Evolutionary conservation across 1,140 invertebrate genomes (phyloP).

Genomic region (Achroia grisella): DNA sequence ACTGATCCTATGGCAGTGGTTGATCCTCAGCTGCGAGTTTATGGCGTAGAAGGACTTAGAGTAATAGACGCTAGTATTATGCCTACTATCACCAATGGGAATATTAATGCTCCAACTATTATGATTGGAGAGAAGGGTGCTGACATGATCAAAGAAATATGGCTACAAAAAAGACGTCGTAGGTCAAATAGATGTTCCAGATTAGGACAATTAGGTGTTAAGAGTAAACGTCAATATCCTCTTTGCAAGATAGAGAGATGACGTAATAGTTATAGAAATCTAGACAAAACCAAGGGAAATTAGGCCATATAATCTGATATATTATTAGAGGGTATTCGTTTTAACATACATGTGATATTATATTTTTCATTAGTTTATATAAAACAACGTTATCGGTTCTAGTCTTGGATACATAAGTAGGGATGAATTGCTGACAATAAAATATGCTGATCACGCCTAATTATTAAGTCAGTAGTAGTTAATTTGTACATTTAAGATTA

Average conservation of each 20-base stretch:
- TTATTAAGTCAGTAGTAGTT: no score
- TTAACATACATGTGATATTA: no score
- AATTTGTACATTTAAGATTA: no score
- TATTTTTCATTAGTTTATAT: no score
- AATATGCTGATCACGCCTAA: no score
- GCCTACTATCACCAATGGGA: constrained; percentile 87
- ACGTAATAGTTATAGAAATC: constrained; percentile 7
- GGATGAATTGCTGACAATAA: no score
- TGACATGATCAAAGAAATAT: constrained; percentile 87
- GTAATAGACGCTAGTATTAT: constrained; percentile 89
- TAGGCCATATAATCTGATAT: constrained; percentile 6
- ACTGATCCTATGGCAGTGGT: constrained; percentile 87
- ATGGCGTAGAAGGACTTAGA: constrained; percentile 82
- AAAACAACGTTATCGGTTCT: no score
- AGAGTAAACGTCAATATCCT: constrained; percentile 15
- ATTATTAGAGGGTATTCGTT: no score
- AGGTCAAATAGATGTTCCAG: constrained; percentile 36
- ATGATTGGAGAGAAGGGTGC: constrained; percentile 96
- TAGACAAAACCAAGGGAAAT: background rate
- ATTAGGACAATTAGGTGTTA: constrained; percentile 22
- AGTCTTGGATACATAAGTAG: no score
- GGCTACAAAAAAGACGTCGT: constrained; percentile 68
- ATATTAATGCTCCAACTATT: constrained; percentile 89
- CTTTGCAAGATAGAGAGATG: constrained; percentile 33
- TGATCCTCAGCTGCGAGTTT: constrained; percentile 84